Percentiles rank a stretch among this genome's conserved stretches.
Conservation (phyloP, 1,140 invertebrate species). For the Nephotettix cincticeps region DNA sequence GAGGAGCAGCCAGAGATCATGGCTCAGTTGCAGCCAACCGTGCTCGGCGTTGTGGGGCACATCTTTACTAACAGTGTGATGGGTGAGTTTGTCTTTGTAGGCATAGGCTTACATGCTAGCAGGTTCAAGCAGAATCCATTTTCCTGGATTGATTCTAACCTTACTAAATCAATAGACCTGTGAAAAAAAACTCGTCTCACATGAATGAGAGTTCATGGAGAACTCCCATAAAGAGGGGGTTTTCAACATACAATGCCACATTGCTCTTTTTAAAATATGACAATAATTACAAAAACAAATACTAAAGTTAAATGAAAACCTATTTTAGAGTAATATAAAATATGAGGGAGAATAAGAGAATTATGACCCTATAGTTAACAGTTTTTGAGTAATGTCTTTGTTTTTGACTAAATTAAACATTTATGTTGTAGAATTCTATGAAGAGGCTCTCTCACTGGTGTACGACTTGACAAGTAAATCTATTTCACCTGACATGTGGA, state of each 20-base stretch:
- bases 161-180: too few relatives aligned
- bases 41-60: constrained; percentile 88
- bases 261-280: too few relatives aligned
- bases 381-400: neutral
- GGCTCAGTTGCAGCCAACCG: constrained; percentile 86
- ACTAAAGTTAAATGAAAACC: too few relatives aligned
- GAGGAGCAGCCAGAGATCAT: constrained; percentile 89
- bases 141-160: too few relatives aligned
- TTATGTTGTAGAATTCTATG: constrained; percentile 83
- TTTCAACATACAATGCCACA: too few relatives aligned
- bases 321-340: too few relatives aligned
- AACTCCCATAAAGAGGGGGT: too few relatives aligned
- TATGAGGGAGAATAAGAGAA: too few relatives aligned
- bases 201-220: too few relatives aligned
- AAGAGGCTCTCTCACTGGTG: constrained; percentile 91
- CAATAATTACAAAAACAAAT: too few relatives aligned
- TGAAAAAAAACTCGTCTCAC: too few relatives aligned
- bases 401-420: constrained; percentile 25
- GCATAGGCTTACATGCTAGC: neutral
- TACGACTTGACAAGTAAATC: constrained; percentile 87
- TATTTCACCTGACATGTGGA: constrained; percentile 95
- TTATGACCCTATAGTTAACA: neutral
- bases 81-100: too few relatives aligned
- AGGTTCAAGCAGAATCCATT: neutral
- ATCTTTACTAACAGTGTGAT: constrained; percentile 81